Evolutionary conservation across 2,888 invertebrate species (phyloP).

Genomic region (Apodemia zela): DNA sequence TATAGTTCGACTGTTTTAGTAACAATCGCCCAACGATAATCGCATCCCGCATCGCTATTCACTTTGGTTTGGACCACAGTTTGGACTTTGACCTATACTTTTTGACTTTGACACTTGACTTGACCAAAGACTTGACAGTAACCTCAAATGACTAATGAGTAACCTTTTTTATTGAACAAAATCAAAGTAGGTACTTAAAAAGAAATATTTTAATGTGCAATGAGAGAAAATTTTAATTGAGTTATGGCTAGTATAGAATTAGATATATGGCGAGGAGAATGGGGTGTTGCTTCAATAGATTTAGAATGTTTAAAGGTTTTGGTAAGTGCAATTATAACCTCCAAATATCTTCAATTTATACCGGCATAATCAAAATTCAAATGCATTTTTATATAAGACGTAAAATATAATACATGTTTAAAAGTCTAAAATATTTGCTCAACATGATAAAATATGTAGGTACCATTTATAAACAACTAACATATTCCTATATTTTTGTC

Average conservation of each 20-base stretch:
- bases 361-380: conserved; percentile 37
- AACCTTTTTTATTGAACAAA: too few species aligned
- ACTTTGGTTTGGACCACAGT: too few species aligned
- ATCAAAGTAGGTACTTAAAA: background rate
- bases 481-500: background rate
- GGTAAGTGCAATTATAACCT: conserved; percentile 70
- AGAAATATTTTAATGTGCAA: conserved; percentile 22
- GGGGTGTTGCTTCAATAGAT: conserved; percentile 92
- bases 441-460: background rate
- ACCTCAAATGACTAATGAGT: too few species aligned
- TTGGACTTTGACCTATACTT: too few species aligned
- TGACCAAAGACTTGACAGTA: too few species aligned
- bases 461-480: background rate
- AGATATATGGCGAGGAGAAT: conserved; percentile 92
- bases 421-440: too few species aligned
- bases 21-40: too few species aligned
- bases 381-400: background rate
- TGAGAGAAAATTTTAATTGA: conserved; percentile 19
- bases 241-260: conserved; percentile 78
- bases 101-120: background rate
- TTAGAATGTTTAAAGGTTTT: conserved; percentile 89
- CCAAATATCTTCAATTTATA: conserved; percentile 27
- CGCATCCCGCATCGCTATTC: too few species aligned
- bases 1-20: too few species aligned
- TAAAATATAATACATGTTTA: too few species aligned